A percentile compares a stretch with the other conserved stretches of the same genome.
Conservation (phyloP, 1,140 invertebrate species). For the Eulimnadia texana region DNA sequence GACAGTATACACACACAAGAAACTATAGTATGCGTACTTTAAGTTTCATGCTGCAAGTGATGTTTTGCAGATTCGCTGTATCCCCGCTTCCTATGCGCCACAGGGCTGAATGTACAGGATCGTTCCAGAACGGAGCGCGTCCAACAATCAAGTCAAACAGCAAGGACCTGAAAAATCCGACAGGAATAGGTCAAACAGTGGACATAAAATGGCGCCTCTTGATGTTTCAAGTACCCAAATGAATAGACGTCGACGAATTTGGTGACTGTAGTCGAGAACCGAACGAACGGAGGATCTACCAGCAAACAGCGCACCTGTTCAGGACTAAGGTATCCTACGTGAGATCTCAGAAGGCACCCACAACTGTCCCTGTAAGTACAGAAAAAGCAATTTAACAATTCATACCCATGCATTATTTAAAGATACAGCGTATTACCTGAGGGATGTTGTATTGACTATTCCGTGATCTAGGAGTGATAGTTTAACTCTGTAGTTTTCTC, state of each 20-base stretch:
- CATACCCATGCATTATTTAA: too few relatives aligned
- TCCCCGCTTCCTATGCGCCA: background rate
- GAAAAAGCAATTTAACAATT: too few relatives aligned
- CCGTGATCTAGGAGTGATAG: conserved; percentile 33
- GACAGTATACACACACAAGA: too few relatives aligned
- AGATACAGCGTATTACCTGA: conserved; percentile 19
- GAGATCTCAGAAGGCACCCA: background rate
- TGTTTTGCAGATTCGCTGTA: background rate
- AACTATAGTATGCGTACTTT: too few relatives aligned
- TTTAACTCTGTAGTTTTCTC: conserved; percentile 26
- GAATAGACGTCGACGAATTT: background rate
- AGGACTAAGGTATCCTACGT: background rate
- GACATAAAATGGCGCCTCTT: too few relatives aligned
- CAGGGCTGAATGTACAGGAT: conserved; percentile 15
- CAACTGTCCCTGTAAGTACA: background rate
- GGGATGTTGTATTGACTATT: conserved; percentile 23
- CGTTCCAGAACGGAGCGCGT: background rate
- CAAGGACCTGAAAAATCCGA: background rate
- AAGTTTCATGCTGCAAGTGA: background rate
- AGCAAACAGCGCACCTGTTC: background rate
- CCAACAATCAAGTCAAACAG: background rate
- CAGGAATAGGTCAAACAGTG: too few relatives aligned
- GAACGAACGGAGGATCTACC: background rate
- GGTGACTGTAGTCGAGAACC: background rate
- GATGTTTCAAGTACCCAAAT: background rate